These are phyloP conservation scores for Phycodurus eques DNA, from an alignment of 2,113 vertebrate genomes.

Conservation along the genomic window DNA sequence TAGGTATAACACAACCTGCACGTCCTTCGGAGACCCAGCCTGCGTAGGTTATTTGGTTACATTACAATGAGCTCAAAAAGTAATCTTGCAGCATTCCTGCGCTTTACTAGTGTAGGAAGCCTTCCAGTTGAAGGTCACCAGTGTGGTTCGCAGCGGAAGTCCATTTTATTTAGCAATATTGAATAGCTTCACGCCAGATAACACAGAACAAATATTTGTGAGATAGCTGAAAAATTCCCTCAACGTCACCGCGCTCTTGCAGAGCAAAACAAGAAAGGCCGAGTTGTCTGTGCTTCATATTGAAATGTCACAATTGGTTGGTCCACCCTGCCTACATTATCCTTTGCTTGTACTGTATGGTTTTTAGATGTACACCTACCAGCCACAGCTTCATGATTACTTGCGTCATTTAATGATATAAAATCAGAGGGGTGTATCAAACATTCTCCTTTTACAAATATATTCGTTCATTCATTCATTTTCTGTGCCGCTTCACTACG, in stretches of 20 bases:
- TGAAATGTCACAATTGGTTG: neutral
- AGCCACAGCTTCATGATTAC: too few relatives aligned
- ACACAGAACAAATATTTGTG: slow-evolving; percentile 7
- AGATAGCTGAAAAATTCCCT: neutral
- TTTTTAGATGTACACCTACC: too few relatives aligned
- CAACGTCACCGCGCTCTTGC: neutral
- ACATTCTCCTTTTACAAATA: too few relatives aligned
- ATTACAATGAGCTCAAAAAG: slow-evolving; percentile 26
- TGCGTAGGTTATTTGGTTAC: slow-evolving; percentile 40
- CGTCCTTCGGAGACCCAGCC: slow-evolving; percentile 40
- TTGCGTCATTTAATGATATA: too few relatives aligned
- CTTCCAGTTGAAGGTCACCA: slow-evolving; percentile 15
- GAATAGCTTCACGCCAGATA: slow-evolving; percentile 5
- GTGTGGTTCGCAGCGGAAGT: neutral
- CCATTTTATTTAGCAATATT: neutral
- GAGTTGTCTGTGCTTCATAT: neutral
- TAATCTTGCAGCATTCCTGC: slow-evolving; percentile 38
- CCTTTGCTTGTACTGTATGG: too few relatives aligned
- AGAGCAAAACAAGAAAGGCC: neutral
- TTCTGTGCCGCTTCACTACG: too few relatives aligned
- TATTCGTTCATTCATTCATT: too few relatives aligned
- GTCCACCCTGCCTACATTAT: too few relatives aligned
- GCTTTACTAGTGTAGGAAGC: slow-evolving; percentile 9
- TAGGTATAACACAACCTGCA: slow-evolving; percentile 8
- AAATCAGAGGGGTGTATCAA: too few relatives aligned